These are phyloP conservation scores for Gallinago solitaria DNA, from an alignment of 2,797 vertebrate genomes.

Conservation along the genomic window DNA sequence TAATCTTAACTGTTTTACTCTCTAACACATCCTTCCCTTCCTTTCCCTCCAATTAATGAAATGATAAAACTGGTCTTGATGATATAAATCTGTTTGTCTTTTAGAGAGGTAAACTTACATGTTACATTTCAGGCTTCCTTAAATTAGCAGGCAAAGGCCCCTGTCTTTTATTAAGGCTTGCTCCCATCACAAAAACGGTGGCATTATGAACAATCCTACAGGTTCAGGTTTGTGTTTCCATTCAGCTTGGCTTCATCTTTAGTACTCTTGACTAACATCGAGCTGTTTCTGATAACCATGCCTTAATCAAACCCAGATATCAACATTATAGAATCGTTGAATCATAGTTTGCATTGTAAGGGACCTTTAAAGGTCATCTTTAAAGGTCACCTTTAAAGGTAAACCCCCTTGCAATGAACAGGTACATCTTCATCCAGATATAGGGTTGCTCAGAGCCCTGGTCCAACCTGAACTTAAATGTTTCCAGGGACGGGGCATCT, in stretches of 20 bases:
- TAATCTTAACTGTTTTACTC: background rate
- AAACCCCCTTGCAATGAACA: background rate
- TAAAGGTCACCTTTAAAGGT: too few relatives aligned
- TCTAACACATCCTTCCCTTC: background rate
- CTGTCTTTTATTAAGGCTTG: background rate
- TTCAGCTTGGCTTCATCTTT: background rate
- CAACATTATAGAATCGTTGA: background rate
- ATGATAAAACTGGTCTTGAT: background rate
- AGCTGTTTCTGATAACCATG: background rate
- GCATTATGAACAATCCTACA: background rate
- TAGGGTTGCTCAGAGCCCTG: background rate
- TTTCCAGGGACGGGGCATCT: background rate
- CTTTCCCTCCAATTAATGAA: background rate
- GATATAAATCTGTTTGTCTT: background rate
- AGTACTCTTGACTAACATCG: background rate
- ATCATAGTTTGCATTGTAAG: background rate
- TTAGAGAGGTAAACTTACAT: background rate
- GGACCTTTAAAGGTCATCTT: background rate
- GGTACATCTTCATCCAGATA: too few relatives aligned
- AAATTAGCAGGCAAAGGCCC: background rate
- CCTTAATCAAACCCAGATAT: background rate
- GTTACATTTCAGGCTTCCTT: background rate
- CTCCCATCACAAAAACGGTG: background rate
- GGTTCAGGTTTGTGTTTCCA: background rate
- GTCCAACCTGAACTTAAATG: background rate